These are phyloP conservation scores for Corythornis leucogaster DNA, from an alignment of 2,797 vertebrate species.

Conservation along the genomic window DNA sequence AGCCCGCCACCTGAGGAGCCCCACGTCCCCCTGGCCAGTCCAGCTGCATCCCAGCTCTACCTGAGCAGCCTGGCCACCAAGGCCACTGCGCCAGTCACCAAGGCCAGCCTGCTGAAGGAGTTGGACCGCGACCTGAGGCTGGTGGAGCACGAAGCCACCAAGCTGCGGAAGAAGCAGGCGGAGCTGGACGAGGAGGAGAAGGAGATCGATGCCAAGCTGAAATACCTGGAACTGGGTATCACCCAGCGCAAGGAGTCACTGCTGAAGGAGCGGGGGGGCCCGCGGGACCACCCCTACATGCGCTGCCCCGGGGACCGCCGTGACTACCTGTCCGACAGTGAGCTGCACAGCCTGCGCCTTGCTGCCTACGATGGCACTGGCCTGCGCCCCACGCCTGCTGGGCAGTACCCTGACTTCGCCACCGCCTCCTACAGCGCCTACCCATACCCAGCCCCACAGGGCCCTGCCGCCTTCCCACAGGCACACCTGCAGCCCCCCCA, in stretches of 20 bases:
- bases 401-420: constrained; percentile 87
- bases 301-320: constrained; percentile 90
- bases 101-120: constrained; percentile 93
- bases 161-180: constrained; percentile 97
- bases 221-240: constrained; percentile 96
- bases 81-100: constrained; percentile 87
- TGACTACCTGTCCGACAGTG: constrained; percentile 97
- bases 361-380: constrained; percentile 83
- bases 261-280: constrained; percentile 89
- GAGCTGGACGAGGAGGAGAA: constrained; percentile 99
- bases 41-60: constrained; percentile 92
- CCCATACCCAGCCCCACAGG: constrained; percentile 84
- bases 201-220: constrained; percentile 98
- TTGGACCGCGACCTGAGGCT: constrained; percentile 95
- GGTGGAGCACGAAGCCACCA: constrained; percentile 97
- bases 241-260: constrained; percentile 96
- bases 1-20: constrained; percentile 97
- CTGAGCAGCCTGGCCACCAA: constrained; percentile 89
- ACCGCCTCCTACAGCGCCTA: constrained; percentile 85
- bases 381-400: constrained; percentile 82
- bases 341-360: constrained; percentile 93
- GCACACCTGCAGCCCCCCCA: constrained; percentile 76
- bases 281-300: constrained; percentile 90
- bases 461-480: constrained; percentile 84
- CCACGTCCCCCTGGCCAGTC: constrained; percentile 89